Evolutionary conservation across 2,797 vertebrate genomes (phyloP).

Genomic region (Chiroxiphia lanceolata): DNA sequence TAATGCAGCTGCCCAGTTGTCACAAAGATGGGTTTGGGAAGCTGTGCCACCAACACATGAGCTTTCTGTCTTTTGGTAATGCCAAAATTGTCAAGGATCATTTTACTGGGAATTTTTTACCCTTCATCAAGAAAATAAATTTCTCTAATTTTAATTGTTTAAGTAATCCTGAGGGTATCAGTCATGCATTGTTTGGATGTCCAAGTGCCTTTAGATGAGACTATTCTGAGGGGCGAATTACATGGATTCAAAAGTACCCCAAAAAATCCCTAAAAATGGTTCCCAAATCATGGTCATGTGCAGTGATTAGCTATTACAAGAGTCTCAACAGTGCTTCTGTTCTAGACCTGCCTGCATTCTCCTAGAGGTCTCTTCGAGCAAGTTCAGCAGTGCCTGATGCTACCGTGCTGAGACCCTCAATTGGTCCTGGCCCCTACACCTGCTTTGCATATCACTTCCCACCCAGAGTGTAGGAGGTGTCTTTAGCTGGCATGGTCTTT

Average conservation of each 20-base stretch:
- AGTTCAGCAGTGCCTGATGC: not conserved
- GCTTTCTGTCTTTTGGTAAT: not conserved
- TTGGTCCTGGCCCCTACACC: not conserved
- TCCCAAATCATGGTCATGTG: not conserved
- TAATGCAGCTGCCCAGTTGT: not conserved
- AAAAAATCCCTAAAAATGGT: not conserved
- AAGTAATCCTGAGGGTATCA: not conserved
- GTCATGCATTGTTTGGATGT: too few species aligned
- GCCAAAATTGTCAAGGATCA: not conserved
- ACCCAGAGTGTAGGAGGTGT: not conserved
- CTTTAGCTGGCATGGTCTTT: not conserved
- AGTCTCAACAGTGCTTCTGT: fast-evolving
- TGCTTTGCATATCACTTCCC: fast-evolving
- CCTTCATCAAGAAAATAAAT: not conserved
- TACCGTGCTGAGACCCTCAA: fast-evolving
- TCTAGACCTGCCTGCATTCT: not conserved
- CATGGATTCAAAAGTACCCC: not conserved
- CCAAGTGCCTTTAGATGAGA: too few species aligned
- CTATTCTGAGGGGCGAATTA: not conserved
- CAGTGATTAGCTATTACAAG: not conserved
- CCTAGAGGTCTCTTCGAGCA: not conserved
- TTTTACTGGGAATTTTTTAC: not conserved
- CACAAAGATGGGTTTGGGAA: not conserved
- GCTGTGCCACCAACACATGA: not conserved
- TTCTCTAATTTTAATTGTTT: not conserved